Conservation (phyloP, 2,797 vertebrate genomes). For the Lepus oiostolus region DNA sequence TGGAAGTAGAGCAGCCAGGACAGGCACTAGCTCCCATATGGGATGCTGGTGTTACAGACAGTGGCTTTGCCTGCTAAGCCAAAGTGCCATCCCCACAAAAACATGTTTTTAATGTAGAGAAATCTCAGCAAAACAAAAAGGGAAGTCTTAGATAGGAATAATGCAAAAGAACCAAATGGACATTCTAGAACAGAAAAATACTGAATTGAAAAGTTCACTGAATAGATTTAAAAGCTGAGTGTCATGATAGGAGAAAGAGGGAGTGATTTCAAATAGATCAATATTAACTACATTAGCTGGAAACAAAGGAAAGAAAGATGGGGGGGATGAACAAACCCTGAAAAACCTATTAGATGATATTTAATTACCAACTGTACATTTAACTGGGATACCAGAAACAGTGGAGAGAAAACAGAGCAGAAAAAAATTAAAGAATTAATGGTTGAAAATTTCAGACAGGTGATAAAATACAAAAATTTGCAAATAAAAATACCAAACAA, state of each 20-base stretch:
- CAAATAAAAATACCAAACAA: background rate
- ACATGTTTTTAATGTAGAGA: background rate
- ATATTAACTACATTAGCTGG: background rate
- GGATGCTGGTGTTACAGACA: too few species aligned
- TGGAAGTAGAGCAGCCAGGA: too few species aligned
- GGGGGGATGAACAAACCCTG: background rate
- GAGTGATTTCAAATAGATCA: background rate
- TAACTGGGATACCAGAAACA: background rate
- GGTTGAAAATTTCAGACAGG: background rate
- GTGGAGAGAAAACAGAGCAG: background rate
- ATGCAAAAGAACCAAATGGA: constrained; percentile 8
- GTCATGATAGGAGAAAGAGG: background rate
- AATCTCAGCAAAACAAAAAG: constrained; percentile 1
- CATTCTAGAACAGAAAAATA: constrained; percentile 35
- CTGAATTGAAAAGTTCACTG: background rate
- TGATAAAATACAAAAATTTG: background rate
- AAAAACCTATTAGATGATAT: background rate
- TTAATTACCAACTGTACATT: background rate
- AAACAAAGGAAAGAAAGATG: background rate
- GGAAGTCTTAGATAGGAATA: constrained; percentile 5
- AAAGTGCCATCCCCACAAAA: background rate
- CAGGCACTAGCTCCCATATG: too few species aligned
- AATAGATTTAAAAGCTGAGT: constrained; percentile 21
- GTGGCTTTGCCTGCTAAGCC: too few species aligned
- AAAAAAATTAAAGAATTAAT: background rate